Percentiles rank a stretch among this genome's conserved stretches.
phyloP scores from a whole-genome alignment of 2,888 invertebrate species.

The Blastobasis adustella region DNA sequence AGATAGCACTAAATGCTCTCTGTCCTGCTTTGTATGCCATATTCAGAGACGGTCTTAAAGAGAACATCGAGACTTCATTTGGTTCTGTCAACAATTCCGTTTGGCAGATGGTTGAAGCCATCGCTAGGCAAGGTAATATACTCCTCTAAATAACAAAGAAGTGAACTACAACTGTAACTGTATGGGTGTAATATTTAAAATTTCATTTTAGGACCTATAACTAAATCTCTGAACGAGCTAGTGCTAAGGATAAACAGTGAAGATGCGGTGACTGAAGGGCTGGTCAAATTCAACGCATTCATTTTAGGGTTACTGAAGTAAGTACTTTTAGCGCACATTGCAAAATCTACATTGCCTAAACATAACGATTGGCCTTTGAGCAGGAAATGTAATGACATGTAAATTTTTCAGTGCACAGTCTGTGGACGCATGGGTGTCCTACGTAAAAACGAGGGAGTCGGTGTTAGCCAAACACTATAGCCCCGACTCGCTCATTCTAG shows the following conservation, averaged over 20 bases:
- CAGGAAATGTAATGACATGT: not conserved
- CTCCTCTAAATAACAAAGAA: too few species aligned
- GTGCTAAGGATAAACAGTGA: conserved; percentile 89
- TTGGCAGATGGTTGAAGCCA: conserved; percentile 93
- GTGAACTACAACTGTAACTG: not conserved
- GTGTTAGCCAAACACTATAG: conserved; percentile 87
- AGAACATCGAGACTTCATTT: conserved; percentile 87
- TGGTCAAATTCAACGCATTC: conserved; percentile 92
- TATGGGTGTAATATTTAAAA: not conserved
- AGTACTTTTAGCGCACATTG: conserved; percentile 34
- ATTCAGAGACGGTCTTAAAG: conserved; percentile 88
- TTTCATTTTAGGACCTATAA: conserved; percentile 78
- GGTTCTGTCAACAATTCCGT: conserved; percentile 90
- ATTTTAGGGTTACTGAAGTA: conserved; percentile 90
- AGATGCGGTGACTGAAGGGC: conserved; percentile 87
- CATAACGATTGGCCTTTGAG: too few species aligned
- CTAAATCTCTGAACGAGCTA: conserved; percentile 87
- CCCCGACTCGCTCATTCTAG: conserved; percentile 82
- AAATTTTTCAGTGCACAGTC: conserved; percentile 80
- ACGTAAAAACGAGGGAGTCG: conserved; percentile 88
- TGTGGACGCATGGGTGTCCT: conserved; percentile 93
- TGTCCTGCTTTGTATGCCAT: conserved; percentile 90
- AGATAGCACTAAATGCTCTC: conserved; percentile 82
- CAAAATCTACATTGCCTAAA: too few species aligned
- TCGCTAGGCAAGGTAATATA: conserved; percentile 84